Conservation (phyloP, 2,113 vertebrate genomes). For the Pelobates fuscus region DNA sequence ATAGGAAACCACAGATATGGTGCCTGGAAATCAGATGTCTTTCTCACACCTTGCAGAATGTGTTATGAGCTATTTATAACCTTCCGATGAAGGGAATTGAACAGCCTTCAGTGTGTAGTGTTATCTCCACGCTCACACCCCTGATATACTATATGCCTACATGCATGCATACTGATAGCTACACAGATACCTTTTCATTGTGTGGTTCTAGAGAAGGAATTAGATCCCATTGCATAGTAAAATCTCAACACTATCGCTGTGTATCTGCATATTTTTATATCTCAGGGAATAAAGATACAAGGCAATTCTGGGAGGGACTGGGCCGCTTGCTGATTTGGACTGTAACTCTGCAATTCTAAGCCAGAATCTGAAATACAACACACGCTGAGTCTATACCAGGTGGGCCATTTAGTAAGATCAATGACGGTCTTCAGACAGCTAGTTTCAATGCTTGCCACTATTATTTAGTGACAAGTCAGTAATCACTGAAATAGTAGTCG, state of each 20-base stretch:
- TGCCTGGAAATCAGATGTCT: conserved; percentile 48
- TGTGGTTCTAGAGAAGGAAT: neutral
- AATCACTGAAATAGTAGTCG: too few species aligned
- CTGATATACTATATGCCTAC: conserved; percentile 18
- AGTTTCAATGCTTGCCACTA: too few species aligned
- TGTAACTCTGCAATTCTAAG: too few species aligned
- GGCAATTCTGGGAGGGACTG: too few species aligned
- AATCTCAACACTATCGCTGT: neutral
- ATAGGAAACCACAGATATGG: conserved; percentile 39
- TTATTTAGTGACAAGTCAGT: too few species aligned
- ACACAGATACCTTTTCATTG: neutral
- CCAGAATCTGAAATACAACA: too few species aligned
- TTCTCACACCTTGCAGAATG: conserved; percentile 47
- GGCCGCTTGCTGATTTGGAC: neutral
- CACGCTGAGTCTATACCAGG: too few species aligned
- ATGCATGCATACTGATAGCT: conserved; percentile 15
- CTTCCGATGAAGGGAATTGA: conserved; percentile 28
- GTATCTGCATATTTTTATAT: neutral
- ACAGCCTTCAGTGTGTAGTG: conserved; percentile 26
- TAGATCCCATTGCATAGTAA: neutral
- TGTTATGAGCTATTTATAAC: conserved; percentile 46
- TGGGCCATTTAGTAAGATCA: too few species aligned
- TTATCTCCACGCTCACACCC: conserved; percentile 18
- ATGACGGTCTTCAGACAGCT: too few species aligned
- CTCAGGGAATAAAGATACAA: neutral